Evolutionary conservation across 2,797 vertebrate species (phyloP).

Genomic region (Leontocebus nigricollis): DNA sequence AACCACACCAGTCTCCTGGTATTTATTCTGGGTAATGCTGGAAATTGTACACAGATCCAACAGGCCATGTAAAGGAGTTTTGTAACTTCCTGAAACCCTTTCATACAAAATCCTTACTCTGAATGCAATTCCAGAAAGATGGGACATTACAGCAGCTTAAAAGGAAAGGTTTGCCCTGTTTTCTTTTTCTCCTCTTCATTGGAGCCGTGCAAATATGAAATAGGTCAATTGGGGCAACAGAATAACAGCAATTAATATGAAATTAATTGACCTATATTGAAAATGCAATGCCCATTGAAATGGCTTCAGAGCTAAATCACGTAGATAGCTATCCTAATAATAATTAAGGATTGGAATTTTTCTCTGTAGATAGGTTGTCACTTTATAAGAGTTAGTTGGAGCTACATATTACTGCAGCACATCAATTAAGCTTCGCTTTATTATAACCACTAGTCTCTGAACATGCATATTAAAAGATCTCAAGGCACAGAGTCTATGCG

Average conservation of each 20-base stretch:
- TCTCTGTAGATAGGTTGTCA: background rate
- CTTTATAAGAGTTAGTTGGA: slow-evolving; percentile 13
- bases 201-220: slow-evolving; percentile 61
- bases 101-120: slow-evolving; percentile 80
- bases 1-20: slow-evolving; percentile 93
- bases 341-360: slow-evolving; percentile 26
- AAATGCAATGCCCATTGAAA: slow-evolving; percentile 56
- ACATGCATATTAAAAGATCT: background rate
- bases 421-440: background rate
- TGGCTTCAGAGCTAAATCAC: slow-evolving; percentile 36
- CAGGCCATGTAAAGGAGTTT: slow-evolving; percentile 84
- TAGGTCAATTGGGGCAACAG: slow-evolving; percentile 64
- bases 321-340: background rate
- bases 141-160: slow-evolving; percentile 65
- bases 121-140: slow-evolving; percentile 74
- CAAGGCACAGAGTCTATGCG: background rate
- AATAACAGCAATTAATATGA: slow-evolving; percentile 61
- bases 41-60: slow-evolving; percentile 87
- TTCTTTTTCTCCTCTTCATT: background rate
- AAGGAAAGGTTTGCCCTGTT: slow-evolving; percentile 55
- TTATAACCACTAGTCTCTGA: background rate
- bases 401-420: background rate
- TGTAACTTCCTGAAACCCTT: slow-evolving; percentile 86
- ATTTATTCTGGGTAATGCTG: slow-evolving; percentile 89
- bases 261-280: slow-evolving; percentile 57